A percentile compares a stretch with the other conserved stretches of the same genome.
These are phyloP conservation scores for Cryptocheilus praepositus DNA, from an alignment of 2,888 invertebrate genomes.

Conservation along the genomic window DNA sequence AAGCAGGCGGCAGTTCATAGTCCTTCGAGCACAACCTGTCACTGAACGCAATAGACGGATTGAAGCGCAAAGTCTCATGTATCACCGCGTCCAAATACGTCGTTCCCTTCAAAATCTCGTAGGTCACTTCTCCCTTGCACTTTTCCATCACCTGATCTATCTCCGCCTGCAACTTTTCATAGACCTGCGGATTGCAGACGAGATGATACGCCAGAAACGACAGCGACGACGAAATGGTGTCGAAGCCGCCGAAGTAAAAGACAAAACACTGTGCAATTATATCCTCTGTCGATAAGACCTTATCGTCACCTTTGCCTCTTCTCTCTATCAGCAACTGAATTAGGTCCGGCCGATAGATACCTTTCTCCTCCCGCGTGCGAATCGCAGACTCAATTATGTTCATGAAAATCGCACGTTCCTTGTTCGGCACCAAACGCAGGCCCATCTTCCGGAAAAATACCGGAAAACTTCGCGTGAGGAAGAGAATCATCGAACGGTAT, in stretches of 20 bases:
- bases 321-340: conserved; percentile 78
- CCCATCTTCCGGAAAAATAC: no score
- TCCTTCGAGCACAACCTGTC: conserved; percentile 67
- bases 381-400: conserved; percentile 30
- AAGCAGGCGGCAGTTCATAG: conserved; percentile 65
- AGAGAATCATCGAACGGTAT: conserved; percentile 33
- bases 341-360: conserved; percentile 71
- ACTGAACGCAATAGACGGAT: conserved; percentile 55
- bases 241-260: conserved; percentile 65
- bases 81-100: conserved; percentile 78
- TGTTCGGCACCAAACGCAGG: no score
- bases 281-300: conserved; percentile 64
- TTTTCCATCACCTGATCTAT: conserved; percentile 59
- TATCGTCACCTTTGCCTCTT: conserved; percentile 32
- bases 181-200: conserved; percentile 71
- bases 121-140: conserved; percentile 67
- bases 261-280: conserved; percentile 74
- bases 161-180: conserved; percentile 71
- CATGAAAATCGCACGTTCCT: conserved; percentile 54
- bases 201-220: conserved; percentile 54
- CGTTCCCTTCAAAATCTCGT: conserved; percentile 74
- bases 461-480: conserved; percentile 35
- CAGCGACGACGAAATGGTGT: conserved; percentile 55
- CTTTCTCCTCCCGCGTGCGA: conserved; percentile 30
- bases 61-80: conserved; percentile 59